Evolutionary conservation across 2,113 vertebrate genomes (phyloP), one percentile per base, ranked within the genome.

Genomic region (Colius striatus): DNA sequence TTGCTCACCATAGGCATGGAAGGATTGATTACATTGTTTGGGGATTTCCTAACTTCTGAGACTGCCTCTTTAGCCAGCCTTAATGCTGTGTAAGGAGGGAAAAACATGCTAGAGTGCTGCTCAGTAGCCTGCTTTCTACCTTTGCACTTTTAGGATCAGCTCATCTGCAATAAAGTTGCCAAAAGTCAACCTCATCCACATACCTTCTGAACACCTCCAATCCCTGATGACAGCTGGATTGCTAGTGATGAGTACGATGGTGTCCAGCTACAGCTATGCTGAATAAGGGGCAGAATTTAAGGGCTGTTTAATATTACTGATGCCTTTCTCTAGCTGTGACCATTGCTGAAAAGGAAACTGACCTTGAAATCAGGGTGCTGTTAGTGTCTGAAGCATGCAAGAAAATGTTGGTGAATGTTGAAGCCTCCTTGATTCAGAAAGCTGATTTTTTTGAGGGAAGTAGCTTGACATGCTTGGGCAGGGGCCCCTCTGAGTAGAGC

Each of bases 1-100:
- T 95, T 96, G 91, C 89, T 95, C 92, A 96, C 90, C 79, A 95
- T 87, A 91, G 95, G 95, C 96, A 92, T 68, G 58, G 87, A 95
- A 97, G 83, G 89, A 96, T 94, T 96, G 92, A 96, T 96, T 94
- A 85, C 73, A 92, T 62, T 95, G 87, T 96, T 92, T 96, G 91
- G 92, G 94, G 89, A 89, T 95, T 97, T 94, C 90, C 90, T 92
- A 84, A 94, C 95, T 94, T 96, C 89, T 91, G 81, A 94, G 90
- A 29, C 89, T 63, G 86, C 45, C 68, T 93, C 50, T 89, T 82
- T 71, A 88, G 70, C 60, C n/a, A 81, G 53, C 11, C 67, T 88
- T 79, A 78, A 60, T 27, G 41, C 85, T 90, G 27, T 21, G 57
- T 13, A 50, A 65, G 36, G n/a, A 65, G 17, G 47, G 21, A 85